Base-by-base conservation (phyloP, 2,113 vertebrate genomes). In the Prochilodus magdalenae region DNA sequence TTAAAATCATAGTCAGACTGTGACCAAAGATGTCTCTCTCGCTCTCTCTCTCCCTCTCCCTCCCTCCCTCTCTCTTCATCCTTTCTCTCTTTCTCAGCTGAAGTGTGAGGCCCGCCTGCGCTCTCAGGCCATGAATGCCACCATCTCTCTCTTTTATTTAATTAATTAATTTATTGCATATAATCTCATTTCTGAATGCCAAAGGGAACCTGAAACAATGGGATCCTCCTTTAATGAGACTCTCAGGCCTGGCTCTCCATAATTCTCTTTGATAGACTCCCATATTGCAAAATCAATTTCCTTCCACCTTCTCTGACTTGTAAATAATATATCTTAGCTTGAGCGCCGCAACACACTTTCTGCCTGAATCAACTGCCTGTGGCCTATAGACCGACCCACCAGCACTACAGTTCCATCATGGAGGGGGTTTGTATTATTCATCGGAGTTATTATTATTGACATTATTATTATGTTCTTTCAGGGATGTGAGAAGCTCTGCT, bases 201-300 rank as follows among this genome's bases (percentile, higher is more conserved):
- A 72, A 53, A 65, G 77, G 80, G n/a, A 55, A 72, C 26, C 59
- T 84, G 62, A 86, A 89, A 84, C 89, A 75, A 63, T 83, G 83
- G 84, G 87, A 85, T 79, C 87, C 82, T 84, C 89, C 81, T 91
- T 91, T 90, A 91, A 90, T 89, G 89, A 90, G 86, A 85, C 83
- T 82, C 77, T 60, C 77, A 84, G 88, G 84, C 86, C 75, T 75
- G 81, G 82, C 89, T 70, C 79, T 89, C 86, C 82, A 91, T 91
- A 90, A 91, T 90, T 91, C 91, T 90, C 81, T 89, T 88, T 91
- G 91, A 92, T 89, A 89, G 91, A 93, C 85, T 86, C 81, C 55
- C 83, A 85, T 82, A 91, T 90, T 89, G 89, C 86, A 89, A 91
- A 92, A 93, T 93, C 92, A 85, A 92, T 94, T 87, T 87, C 59